Percentiles rank a stretch among this genome's conserved stretches.
Evolutionary conservation across 2,888 invertebrate species (phyloP).

Genomic region (Beris morrisii): DNA sequence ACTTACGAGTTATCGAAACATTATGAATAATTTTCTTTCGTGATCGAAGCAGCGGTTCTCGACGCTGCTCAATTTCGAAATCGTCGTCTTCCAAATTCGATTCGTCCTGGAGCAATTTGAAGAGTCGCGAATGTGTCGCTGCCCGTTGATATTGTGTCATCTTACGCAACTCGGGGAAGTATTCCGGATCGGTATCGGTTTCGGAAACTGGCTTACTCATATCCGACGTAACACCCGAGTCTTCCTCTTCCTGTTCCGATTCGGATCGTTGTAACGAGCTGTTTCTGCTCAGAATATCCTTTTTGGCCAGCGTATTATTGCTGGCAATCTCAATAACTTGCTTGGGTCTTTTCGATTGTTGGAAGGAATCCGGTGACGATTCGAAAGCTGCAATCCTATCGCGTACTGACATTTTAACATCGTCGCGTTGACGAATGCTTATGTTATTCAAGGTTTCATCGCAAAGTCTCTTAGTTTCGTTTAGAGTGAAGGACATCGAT

Average conservation of each 20-base stretch:
- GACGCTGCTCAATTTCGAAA: slow-evolving; percentile 45
- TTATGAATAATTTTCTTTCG: slow-evolving; percentile 55
- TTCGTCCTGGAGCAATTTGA: slow-evolving; percentile 67
- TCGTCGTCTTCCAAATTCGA: slow-evolving; percentile 38
- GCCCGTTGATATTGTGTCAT: slow-evolving; percentile 68
- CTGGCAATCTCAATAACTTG: slow-evolving; percentile 28
- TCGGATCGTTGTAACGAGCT: slow-evolving; percentile 56
- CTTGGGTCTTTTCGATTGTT: slow-evolving; percentile 16
- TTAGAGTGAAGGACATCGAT: slow-evolving; percentile 18
- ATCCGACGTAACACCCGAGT: slow-evolving; percentile 72
- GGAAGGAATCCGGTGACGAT: slow-evolving; percentile 39
- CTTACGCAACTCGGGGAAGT: slow-evolving; percentile 62
- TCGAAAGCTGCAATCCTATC: slow-evolving; percentile 53
- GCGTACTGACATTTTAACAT: slow-evolving; percentile 50
- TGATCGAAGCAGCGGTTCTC: slow-evolving; percentile 42
- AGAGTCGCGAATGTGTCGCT: slow-evolving; percentile 71
- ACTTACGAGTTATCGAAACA: slow-evolving; percentile 55
- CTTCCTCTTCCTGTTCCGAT: slow-evolving; percentile 63
- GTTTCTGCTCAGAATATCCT: slow-evolving; percentile 50
- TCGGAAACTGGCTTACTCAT: slow-evolving; percentile 69
- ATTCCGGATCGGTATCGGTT: slow-evolving; percentile 66
- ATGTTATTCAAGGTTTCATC: slow-evolving; percentile 20
- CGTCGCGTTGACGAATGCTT: slow-evolving; percentile 38
- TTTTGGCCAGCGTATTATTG: slow-evolving; percentile 46
- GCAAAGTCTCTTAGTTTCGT: slow-evolving; percentile 14